Percentiles rank a stretch among this genome's conserved stretches.
These are phyloP conservation scores for Rhabdomys pumilio DNA, from an alignment of 2,797 vertebrate genomes.

Conservation along the genomic window DNA sequence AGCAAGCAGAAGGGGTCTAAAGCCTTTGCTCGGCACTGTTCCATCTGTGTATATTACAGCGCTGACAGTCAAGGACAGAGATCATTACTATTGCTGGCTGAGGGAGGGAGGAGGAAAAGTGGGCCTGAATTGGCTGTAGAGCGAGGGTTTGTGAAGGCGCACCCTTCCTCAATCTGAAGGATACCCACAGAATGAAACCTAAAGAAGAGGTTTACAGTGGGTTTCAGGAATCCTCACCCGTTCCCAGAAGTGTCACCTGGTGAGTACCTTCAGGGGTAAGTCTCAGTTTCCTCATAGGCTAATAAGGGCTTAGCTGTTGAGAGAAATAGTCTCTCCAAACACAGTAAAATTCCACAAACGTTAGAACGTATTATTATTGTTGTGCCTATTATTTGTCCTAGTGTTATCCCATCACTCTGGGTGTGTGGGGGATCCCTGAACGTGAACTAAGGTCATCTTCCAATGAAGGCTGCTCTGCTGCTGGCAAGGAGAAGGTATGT, in stretches of 20 bases:
- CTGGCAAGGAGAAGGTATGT: background rate
- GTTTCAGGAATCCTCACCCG: background rate
- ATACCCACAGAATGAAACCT: background rate
- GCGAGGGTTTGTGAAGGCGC: rapidly evolving
- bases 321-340: background rate
- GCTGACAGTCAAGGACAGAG: too few relatives aligned
- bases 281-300: slow-evolving; percentile 8
- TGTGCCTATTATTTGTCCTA: background rate
- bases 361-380: background rate
- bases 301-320: background rate
- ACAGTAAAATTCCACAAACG: background rate
- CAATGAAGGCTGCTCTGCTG: background rate
- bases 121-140: too few relatives aligned
- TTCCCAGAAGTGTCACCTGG: background rate
- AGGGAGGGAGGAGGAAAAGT: background rate
- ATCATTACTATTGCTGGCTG: background rate
- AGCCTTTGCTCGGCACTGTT: background rate
- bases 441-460: background rate
- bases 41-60: background rate
- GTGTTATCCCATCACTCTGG: background rate
- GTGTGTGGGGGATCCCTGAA: background rate
- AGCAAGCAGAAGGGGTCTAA: background rate
- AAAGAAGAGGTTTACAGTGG: background rate
- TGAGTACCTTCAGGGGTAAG: background rate
- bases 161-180: background rate